phyloP scores from a whole-genome alignment of 2,113 vertebrate genomes.

The Eolophus roseicapilla region DNA sequence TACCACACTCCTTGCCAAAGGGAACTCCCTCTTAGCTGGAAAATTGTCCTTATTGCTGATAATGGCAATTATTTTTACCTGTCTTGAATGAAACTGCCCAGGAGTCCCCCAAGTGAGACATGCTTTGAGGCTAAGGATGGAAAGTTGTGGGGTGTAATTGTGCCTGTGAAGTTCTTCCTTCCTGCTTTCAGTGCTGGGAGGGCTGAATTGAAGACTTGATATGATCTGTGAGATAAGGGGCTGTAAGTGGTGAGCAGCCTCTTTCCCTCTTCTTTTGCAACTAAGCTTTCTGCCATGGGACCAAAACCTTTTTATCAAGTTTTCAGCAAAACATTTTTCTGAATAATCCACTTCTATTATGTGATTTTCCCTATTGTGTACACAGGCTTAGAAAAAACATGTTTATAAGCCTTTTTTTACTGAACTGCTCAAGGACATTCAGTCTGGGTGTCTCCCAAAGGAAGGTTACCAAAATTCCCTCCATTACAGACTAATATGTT shows the following conservation, averaged over 20 bases:
- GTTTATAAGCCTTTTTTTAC: conserved; percentile 7
- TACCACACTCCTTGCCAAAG: neutral
- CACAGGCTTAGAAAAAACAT: neutral
- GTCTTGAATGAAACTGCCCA: neutral
- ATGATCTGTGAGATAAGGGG: neutral
- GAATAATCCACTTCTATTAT: conserved; percentile 36
- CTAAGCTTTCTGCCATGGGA: conserved; percentile 15
- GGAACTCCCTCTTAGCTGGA: neutral
- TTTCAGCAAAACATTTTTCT: conserved; percentile 31
- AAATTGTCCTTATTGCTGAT: neutral
- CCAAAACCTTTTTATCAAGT: conserved; percentile 42
- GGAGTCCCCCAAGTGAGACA: fast-evolving
- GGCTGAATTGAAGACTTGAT: neutral
- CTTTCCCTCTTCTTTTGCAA: conserved; percentile 5
- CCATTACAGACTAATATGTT: neutral
- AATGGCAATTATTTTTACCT: neutral
- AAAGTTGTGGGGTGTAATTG: neutral
- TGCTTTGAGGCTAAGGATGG: neutral
- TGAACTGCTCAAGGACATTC: conserved; percentile 7
- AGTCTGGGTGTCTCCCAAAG: neutral
- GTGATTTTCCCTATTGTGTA: conserved; percentile 25
- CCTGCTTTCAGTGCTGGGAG: neutral
- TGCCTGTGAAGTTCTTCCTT: neutral
- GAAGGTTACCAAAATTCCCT: conserved; percentile 51
- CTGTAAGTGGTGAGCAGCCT: conserved; percentile 3